Conservation (phyloP, 2,888 invertebrate genomes). For the Limulus polyphemus region DNA sequence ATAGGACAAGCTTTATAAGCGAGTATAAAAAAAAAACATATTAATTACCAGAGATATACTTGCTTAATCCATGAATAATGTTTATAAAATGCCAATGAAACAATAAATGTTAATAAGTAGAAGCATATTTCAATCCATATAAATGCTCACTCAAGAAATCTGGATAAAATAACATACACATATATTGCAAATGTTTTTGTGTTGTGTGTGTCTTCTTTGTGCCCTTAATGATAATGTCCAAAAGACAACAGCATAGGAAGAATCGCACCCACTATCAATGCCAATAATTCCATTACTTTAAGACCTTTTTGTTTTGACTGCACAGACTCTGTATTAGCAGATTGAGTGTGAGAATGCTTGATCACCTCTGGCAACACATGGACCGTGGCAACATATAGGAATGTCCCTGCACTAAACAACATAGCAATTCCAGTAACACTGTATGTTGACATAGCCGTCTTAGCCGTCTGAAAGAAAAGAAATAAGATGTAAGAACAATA, state of each 20-base stretch:
- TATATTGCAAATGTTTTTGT: no score
- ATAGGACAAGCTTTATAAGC: no score
- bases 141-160: no score
- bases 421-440: slow-evolving; percentile 95
- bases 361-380: slow-evolving; percentile 89
- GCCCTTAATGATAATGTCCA: slow-evolving; percentile 65
- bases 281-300: slow-evolving; percentile 61
- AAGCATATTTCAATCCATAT: no score
- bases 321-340: slow-evolving; percentile 1
- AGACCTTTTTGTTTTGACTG: slow-evolving; percentile 42
- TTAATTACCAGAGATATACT: no score
- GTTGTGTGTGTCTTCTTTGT: no score
- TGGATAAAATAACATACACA: no score
- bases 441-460: slow-evolving; percentile 71
- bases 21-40: no score
- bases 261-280: slow-evolving; percentile 72
- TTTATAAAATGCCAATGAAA: no score
- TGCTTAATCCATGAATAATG: no score
- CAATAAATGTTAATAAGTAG: no score
- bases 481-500: slow-evolving; percentile 4
- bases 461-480: slow-evolving; percentile 54
- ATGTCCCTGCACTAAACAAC: slow-evolving; percentile 97
- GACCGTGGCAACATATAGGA: slow-evolving; percentile 95
- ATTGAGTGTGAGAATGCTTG: slow-evolving; percentile 6
- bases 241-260: slow-evolving; percentile 78